phyloP scores from a whole-genome alignment of 2,888 invertebrate species.

The Cosmia pyralina region DNA sequence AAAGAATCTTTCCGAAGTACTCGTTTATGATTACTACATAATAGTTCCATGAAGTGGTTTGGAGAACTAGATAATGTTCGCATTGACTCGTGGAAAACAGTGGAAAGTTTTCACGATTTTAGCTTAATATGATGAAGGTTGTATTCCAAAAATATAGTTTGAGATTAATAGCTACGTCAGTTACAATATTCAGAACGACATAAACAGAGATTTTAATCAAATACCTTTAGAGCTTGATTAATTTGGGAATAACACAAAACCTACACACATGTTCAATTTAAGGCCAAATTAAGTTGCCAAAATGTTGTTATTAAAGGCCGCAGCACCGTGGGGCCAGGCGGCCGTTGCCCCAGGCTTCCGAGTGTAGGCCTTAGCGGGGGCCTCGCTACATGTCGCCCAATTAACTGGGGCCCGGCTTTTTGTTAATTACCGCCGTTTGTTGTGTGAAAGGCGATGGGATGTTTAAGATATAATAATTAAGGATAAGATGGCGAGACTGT shows the following conservation, averaged over 20 bases:
- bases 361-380: slow-evolving; percentile 42
- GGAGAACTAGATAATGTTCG: not conserved
- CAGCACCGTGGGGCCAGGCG: slow-evolving; percentile 16
- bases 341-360: slow-evolving; percentile 36
- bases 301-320: slow-evolving; percentile 62
- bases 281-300: slow-evolving; percentile 58
- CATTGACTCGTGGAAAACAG: slow-evolving; percentile 2
- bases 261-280: slow-evolving; percentile 56
- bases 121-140: not conserved
- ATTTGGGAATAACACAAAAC: slow-evolving; percentile 43
- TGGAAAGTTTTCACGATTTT: not conserved
- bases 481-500: slow-evolving; percentile 45
- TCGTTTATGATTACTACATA: slow-evolving; percentile 30
- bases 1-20: slow-evolving; percentile 23
- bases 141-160: slow-evolving; percentile 3
- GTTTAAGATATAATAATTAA: slow-evolving; percentile 48
- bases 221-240: slow-evolving; percentile 40
- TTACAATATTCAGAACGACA: slow-evolving; percentile 10
- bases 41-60: slow-evolving; percentile 27
- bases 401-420: slow-evolving; percentile 59
- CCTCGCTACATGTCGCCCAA: slow-evolving; percentile 57
- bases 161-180: slow-evolving; percentile 10
- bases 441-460: slow-evolving; percentile 53
- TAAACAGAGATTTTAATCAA: slow-evolving; percentile 29
- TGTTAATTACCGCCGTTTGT: slow-evolving; percentile 62